Conservation (phyloP, 2,113 vertebrate species). For the Cavia aperea region DNA sequence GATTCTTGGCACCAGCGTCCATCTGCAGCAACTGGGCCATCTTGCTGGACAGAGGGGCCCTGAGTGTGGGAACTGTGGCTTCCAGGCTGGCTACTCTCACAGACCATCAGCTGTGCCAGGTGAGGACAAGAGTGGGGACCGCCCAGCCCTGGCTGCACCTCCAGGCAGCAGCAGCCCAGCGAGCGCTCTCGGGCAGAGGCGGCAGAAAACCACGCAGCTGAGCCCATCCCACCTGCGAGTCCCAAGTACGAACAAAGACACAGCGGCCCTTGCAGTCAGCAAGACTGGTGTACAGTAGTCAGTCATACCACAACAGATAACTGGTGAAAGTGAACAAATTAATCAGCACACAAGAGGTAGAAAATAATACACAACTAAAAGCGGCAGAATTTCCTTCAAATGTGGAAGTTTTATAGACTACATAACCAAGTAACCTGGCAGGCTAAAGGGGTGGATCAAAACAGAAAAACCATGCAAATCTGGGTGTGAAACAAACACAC, state of each 20-base stretch:
- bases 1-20: neutral
- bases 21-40: neutral
- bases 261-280: neutral
- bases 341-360: neutral
- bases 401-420: slow-evolving; percentile 7
- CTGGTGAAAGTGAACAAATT: neutral
- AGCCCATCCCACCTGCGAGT: neutral
- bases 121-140: neutral
- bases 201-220: neutral
- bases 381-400: neutral
- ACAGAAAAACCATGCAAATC: neutral
- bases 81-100: neutral
- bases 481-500: neutral
- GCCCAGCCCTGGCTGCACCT: neutral
- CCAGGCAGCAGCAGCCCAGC: too few species aligned
- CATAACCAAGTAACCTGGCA: neutral
- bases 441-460: neutral
- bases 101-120: neutral
- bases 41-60: neutral
- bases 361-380: neutral
- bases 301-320: neutral
- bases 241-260: neutral
- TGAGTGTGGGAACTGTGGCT: neutral
- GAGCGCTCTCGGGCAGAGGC: neutral
- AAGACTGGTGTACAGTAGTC: neutral